Percentiles rank a stretch among this genome's conserved stretches.
These are phyloP conservation scores for Antrozous pallidus DNA, from an alignment of 2,797 vertebrate species.

Conservation along the genomic window DNA sequence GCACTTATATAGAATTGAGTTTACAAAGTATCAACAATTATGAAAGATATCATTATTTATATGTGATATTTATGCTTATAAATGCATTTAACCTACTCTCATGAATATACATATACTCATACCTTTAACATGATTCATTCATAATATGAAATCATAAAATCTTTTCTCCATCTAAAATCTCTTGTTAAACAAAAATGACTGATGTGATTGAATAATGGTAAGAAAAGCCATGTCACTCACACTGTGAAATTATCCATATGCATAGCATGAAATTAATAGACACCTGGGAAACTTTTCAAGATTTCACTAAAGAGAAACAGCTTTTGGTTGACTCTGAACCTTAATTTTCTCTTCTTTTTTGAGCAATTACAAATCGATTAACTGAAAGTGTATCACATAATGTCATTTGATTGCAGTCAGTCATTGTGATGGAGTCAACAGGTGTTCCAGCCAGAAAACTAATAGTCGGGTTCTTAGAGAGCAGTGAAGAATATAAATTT, in stretches of 20 bases:
- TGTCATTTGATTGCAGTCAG: neutral
- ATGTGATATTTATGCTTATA: neutral
- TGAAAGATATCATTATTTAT: neutral
- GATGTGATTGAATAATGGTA: neutral
- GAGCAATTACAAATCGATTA: constrained; percentile 31
- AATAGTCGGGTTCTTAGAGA: neutral
- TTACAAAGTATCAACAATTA: neutral
- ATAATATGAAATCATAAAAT: neutral
- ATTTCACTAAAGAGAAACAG: constrained; percentile 6
- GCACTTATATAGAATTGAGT: neutral
- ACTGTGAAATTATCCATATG: neutral
- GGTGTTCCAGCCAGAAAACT: neutral
- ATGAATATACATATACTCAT: neutral
- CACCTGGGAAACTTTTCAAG: neutral
- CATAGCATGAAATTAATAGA: neutral
- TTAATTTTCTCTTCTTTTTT: constrained; percentile 49
- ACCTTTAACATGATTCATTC: neutral
- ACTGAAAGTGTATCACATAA: constrained; percentile 6
- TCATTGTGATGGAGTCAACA: neutral
- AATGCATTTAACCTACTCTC: neutral
- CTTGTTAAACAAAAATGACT: constrained; percentile 26
- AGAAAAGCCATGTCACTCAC: neutral
- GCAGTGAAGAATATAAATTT: neutral
- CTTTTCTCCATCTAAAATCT: neutral
- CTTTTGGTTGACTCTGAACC: constrained; percentile 15